Evolutionary conservation across 2,113 vertebrate genomes (phyloP).

Genomic region (Progne subis): DNA sequence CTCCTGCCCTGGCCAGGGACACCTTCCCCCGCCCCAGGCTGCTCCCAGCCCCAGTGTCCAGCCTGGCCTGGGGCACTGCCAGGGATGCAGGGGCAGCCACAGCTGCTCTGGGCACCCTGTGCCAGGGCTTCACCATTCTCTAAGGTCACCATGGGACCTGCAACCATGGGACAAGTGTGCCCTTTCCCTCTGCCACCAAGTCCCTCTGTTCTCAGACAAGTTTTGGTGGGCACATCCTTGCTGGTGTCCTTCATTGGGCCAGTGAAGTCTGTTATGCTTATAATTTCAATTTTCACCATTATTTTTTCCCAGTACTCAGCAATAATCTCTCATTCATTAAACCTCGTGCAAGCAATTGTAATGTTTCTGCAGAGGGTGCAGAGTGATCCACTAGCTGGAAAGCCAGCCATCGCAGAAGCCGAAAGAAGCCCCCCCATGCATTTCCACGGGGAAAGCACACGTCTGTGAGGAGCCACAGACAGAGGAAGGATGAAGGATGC

Average conservation of each 20-base stretch:
- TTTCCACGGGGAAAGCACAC: not conserved
- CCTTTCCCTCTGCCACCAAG: not conserved
- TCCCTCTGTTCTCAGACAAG: not conserved
- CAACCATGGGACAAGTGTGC: fast-evolving
- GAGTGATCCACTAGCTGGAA: not conserved
- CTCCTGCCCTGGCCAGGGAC: not conserved
- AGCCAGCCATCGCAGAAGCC: not conserved
- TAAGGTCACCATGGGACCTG: not conserved
- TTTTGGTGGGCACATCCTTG: not conserved
- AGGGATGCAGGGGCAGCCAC: not conserved
- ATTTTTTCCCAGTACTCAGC: not conserved
- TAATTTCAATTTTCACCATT: not conserved
- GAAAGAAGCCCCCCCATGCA: not conserved
- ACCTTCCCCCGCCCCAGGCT: not conserved
- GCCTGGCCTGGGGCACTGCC: not conserved
- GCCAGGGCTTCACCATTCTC: not conserved
- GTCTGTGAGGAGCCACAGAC: fast-evolving
- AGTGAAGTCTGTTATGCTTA: not conserved
- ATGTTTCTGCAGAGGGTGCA: not conserved
- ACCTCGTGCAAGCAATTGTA: not conserved
- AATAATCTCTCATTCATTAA: not conserved
- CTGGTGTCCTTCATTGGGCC: not conserved
- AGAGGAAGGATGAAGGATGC: not conserved
- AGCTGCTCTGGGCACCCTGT: too few species aligned
- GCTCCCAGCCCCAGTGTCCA: not conserved